Percentiles rank a stretch among this genome's conserved stretches.
Conservation (phyloP, 2,113 vertebrate species). For the Junco hyemalis region DNA sequence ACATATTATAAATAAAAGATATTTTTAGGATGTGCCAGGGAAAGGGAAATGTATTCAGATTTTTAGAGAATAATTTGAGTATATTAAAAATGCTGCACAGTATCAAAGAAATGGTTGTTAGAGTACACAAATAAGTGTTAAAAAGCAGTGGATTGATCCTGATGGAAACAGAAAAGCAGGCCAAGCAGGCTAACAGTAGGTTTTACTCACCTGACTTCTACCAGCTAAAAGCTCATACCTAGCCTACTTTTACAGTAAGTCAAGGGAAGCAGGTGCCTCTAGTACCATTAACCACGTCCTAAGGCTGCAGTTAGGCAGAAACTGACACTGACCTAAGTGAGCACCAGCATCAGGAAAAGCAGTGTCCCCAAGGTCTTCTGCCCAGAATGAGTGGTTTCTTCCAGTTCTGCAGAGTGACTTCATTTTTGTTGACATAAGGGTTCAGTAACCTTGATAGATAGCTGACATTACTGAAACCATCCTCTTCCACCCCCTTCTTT, state of each 20-base stretch:
- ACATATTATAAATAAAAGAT: constrained; percentile 24
- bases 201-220: not conserved
- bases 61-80: constrained; percentile 16
- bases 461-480: not conserved
- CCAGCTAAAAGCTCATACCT: not conserved
- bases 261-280: not conserved
- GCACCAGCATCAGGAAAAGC: not conserved
- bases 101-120: not conserved
- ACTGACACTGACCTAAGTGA: not conserved
- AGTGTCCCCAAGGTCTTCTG: not conserved
- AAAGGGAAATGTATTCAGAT: constrained; percentile 21
- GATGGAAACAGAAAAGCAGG: not conserved
- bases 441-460: not conserved
- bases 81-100: not conserved
- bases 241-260: not conserved
- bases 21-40: constrained; percentile 18
- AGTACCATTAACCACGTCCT: not conserved
- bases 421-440: not conserved
- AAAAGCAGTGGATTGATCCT: not conserved
- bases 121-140: not conserved
- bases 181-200: not conserved
- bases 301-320: not conserved
- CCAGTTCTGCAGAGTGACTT: not conserved
- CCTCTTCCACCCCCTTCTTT: not conserved
- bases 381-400: not conserved